Base-by-base conservation (phyloP, 1,140 invertebrate genomes). In the Arctopsyche grandis region DNA sequence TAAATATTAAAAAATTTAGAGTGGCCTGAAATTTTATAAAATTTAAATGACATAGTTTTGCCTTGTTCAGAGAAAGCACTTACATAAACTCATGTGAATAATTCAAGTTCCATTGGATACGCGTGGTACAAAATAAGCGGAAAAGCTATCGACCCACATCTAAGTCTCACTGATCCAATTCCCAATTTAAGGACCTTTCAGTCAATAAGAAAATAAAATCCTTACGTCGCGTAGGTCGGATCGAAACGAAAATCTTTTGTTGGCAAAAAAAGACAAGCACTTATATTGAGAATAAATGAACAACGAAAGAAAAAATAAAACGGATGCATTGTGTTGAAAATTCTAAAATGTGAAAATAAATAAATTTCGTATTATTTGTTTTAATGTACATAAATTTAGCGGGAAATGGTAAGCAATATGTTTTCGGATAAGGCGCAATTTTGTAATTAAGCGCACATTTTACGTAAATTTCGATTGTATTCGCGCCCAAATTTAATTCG, bases 181-280 rank as follows among this genome's bases (percentile, higher is more conserved):
- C 63, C 63, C 63, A 66, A 66, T 66, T 66, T 66, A 66, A 66
- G 63, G 63, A 26, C 63, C 24, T 66, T 66, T 22, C 22, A 66
- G 12, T 29, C 19, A n/a, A 10, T 22, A 24, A 29, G 22, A 26
- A 24, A 66, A 66, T 66, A 66, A 66, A 66, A 66, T 22, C 48
- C 48, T 52, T 16, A 12, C 48, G 48, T 52, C 24, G 63, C 21
- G 16, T 24, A 5, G 63, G 48, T 52, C 24, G 63, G 63, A 4
- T 24, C 24, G 63, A 26, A 26, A 29, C 24, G 63, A 66, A 66
- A 66, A 29, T 22, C 63, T 22, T 66, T 66, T 66, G 63, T 66
- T 66, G 21, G 7, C 58, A 16, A 22, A 19, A 22, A 52, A 52
- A 52, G 1, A 21, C 9, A 21, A 21, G 7, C 26, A 26, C 63